Evolutionary conservation across 1,140 invertebrate species (phyloP).

Genomic region (Drosophila bipectinata): DNA sequence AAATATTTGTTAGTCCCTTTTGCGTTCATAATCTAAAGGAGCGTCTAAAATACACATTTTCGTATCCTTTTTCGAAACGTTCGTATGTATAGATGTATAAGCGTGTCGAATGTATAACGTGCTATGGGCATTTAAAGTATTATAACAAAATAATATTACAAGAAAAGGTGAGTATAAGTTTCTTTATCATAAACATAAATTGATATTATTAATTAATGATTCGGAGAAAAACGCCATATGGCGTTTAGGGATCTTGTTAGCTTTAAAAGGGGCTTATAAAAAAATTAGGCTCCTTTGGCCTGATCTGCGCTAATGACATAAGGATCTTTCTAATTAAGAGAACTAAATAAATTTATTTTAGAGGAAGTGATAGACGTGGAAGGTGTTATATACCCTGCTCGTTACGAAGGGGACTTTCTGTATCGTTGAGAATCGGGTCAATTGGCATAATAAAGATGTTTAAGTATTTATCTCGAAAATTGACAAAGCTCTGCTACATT

Average conservation of each 20-base stretch:
- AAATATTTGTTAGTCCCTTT: slow-evolving; percentile 29
- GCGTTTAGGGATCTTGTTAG: neutral
- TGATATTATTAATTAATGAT: slow-evolving; percentile 1
- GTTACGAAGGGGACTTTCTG: neutral
- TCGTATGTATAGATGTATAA: neutral
- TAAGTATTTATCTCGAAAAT: no score
- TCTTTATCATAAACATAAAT: neutral
- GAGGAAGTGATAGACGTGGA: neutral
- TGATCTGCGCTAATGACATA: neutral
- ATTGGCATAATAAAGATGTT: neutral
- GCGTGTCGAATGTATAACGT: neutral
- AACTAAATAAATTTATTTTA: neutral
- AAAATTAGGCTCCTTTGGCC: neutral
- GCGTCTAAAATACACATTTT: slow-evolving; percentile 2
- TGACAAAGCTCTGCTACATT: no score
- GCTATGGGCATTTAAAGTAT: neutral
- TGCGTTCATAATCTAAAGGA: slow-evolving; percentile 16
- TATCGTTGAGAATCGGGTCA: neutral
- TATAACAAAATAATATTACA: neutral
- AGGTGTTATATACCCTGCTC: neutral
- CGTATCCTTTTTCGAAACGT: neutral
- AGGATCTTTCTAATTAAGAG: neutral
- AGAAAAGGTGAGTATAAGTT: neutral
- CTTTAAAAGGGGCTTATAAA: neutral
- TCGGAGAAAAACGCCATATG: neutral